Evolutionary conservation across 1,140 invertebrate species (phyloP), one percentile per base, ranked within the genome.

Genomic region (Tetramorium parvispinum): DNA sequence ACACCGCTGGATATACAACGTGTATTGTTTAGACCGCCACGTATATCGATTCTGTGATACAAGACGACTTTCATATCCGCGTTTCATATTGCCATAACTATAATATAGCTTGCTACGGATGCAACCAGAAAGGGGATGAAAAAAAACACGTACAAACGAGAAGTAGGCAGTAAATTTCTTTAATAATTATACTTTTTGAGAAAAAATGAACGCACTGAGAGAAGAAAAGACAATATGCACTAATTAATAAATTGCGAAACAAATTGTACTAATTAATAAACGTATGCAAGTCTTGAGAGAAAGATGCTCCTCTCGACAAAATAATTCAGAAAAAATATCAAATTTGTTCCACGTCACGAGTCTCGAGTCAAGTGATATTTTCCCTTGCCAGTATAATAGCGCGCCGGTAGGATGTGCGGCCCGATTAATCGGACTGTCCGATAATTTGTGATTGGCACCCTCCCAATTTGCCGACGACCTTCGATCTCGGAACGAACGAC

Each of bases 381-480:
- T 49, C 46, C 11, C 7, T 46, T 49, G 49, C n/a, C 66, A 21
- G 5, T 55, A 7, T 55, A 71, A 81, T 55, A 32, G 32, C n/a
- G 27, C 78, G n/a, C 27, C n/a, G 24, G 11, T 43, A 16, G 71
- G 16, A 83, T 59, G 65, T 75, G 18, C 46, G 13, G 24, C 8
- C 27, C n/a, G 40, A 53, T 73, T 73, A 73, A 63, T 83, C 40
- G n/a, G 43, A 75, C 7, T 73, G 51, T 82, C 40, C 27, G 40
- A 49, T 83, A 75, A 83, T 24, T 61, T 27, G 40, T 75, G 18
- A 75, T 49, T 49, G 68, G 79, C 66, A 13, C 40, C 13, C 16
- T 73, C 18, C 53, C 79, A 83, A 83, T 83, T 59, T 83, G 40
- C 53, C 40, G 53, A 24, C 40, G 53, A 82, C n/a, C 40, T 73